A percentile compares a stretch with the other conserved stretches of the same genome.
Evolutionary conservation across 2,113 vertebrate species (phyloP).

Genomic region (Actenoides hombroni): DNA sequence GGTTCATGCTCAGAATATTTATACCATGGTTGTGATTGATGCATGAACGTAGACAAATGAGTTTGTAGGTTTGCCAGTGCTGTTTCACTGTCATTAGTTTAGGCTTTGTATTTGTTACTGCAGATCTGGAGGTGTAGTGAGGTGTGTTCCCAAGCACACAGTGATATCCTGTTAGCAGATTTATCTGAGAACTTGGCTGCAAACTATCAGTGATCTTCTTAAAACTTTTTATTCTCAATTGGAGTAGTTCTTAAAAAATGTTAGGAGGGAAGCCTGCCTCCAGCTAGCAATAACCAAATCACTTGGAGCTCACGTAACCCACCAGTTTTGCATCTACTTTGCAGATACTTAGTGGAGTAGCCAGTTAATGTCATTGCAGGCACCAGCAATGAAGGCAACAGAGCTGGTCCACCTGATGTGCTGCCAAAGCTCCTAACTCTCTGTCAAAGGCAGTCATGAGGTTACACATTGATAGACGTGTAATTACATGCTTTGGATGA

Average conservation of each 20-base stretch:
- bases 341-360: not conserved
- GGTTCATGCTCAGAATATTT: not conserved
- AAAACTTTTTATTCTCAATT: not conserved
- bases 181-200: not conserved
- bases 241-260: not conserved
- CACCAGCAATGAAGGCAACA: not conserved
- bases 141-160: not conserved
- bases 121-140: not conserved
- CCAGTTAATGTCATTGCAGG: rapidly evolving
- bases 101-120: not conserved
- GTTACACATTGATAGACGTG: not conserved
- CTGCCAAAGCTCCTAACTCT: not conserved
- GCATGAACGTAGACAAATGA: not conserved
- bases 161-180: not conserved
- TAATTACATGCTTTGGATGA: not conserved
- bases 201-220: not conserved
- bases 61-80: not conserved
- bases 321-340: not conserved
- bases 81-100: not conserved
- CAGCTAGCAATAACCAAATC: not conserved
- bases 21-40: not conserved
- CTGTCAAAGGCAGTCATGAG: not conserved
- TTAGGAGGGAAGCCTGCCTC: not conserved
- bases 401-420: not conserved
- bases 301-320: rapidly evolving